Base-by-base conservation (phyloP, 2,888 invertebrate genomes). In the Cylloceria caligata region DNA sequence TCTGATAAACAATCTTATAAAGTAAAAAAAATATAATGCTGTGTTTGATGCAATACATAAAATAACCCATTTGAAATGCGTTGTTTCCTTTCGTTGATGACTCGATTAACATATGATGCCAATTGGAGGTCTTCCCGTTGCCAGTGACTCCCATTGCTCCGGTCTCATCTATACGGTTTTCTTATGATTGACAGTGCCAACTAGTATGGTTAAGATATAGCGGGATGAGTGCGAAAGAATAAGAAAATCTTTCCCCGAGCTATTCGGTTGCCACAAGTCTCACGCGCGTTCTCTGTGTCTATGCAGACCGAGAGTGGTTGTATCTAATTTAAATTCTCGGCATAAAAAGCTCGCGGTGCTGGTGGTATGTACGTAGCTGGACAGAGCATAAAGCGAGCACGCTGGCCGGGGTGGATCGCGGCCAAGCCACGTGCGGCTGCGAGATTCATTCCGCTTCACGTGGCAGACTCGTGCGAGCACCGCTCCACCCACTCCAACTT, bases 311-410 rank as follows among this genome's bases (percentile, higher is more conserved):
- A 86, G 88, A 88, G 89, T 85, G 88, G 88, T 90, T 89, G 90
- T 90, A 90, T 90, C 90, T 91, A 91, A 91, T 91, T 91, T 91
- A 91, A 91, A 91, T 91, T 91, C 91, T 87, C 88, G 88, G 88
- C 90, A 88, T 81, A 90, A 90, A 90, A 90, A 90, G 90, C 89
- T 90, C 88, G 87, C 88, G 89, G 39, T 74, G 74, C 73, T 60
- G 36, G 21, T 21, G 47, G n/a, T n/a, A n/a, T n/a, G 69, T 64
- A 49, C 52, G 76, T 75, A 71, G 45, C 47, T 34, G 52, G 74
- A 64, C n/a, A 49, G 65, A 24, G 45, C 87, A 78, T 67, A 75
- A 76, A 73, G 78, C 49, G 81, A 73, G 75, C 64, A 68, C 27
- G 62, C 84, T 81, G 88, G 89, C 86, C 87, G 86, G 88, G 87